These are phyloP conservation scores for Syrista parreyssii DNA, from an alignment of 2,888 invertebrate genomes.

Conservation along the genomic window DNA sequence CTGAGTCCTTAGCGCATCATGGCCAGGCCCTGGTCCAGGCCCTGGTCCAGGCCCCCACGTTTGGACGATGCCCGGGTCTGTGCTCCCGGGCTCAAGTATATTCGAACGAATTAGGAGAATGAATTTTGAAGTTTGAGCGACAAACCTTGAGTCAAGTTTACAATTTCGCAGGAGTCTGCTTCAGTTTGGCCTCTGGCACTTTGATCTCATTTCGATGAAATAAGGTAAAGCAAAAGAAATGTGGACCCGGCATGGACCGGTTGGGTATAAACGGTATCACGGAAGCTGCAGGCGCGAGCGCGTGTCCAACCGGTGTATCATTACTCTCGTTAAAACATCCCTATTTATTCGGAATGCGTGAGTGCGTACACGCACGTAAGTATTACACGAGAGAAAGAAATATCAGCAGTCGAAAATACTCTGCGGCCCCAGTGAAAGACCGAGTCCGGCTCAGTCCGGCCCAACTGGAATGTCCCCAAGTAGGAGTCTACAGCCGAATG, in stretches of 20 bases:
- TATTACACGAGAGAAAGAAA: background rate
- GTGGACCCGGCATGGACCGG: constrained; percentile 38
- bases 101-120: background rate
- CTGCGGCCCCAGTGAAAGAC: background rate
- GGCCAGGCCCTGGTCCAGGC: background rate
- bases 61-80: background rate
- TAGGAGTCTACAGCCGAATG: constrained; percentile 17
- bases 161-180: background rate
- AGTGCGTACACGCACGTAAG: background rate
- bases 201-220: constrained; percentile 48
- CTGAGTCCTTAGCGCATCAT: background rate
- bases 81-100: background rate
- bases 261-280: constrained; percentile 42
- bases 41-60: background rate
- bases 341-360: constrained; percentile 31
- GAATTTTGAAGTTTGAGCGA: background rate
- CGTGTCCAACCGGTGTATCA: constrained; percentile 50
- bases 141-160: background rate
- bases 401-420: background rate
- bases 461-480: background rate
- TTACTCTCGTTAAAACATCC: constrained; percentile 48
- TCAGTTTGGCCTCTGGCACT: constrained; percentile 25
- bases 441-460: background rate
- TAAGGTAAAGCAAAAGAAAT: constrained; percentile 31
- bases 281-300: constrained; percentile 46